Conservation (phyloP, 2,797 vertebrate genomes). For the Catamblyrhynchus diadema region DNA sequence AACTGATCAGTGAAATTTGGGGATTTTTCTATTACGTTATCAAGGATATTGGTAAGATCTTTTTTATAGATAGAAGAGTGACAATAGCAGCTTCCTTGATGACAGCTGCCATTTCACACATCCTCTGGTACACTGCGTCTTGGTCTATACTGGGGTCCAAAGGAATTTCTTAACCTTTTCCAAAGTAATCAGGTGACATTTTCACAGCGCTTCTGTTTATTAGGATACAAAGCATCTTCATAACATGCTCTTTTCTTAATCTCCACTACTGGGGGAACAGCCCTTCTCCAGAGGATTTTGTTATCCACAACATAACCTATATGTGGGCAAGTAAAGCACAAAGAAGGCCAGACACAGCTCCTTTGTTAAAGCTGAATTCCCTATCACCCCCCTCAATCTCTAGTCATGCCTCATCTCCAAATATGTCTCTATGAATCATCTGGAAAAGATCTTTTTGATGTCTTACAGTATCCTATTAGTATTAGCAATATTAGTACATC, state of each 20-base stretch:
- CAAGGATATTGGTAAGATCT: background rate
- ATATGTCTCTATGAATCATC: background rate
- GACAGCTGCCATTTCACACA: background rate
- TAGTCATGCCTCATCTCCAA: background rate
- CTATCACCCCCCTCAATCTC: background rate
- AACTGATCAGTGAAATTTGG: background rate
- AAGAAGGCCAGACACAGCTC: background rate
- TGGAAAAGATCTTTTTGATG: background rate
- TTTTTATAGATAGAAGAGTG: background rate
- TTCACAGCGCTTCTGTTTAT: background rate
- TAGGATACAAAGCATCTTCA: background rate
- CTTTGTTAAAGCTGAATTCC: background rate
- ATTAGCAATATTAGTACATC: background rate
- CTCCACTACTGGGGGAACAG: fast-evolving
- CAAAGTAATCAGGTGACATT: background rate
- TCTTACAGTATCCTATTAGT: background rate
- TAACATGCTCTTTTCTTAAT: background rate
- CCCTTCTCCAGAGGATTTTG: background rate
- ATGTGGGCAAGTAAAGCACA: background rate
- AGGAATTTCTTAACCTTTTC: background rate
- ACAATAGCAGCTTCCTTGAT: background rate
- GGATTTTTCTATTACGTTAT: fast-evolving
- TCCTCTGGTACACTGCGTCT: background rate
- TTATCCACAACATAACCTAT: background rate
- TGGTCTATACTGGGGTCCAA: background rate